phyloP scores from a whole-genome alignment of 2,113 vertebrate species.

The Triplophysa rosa region DNA sequence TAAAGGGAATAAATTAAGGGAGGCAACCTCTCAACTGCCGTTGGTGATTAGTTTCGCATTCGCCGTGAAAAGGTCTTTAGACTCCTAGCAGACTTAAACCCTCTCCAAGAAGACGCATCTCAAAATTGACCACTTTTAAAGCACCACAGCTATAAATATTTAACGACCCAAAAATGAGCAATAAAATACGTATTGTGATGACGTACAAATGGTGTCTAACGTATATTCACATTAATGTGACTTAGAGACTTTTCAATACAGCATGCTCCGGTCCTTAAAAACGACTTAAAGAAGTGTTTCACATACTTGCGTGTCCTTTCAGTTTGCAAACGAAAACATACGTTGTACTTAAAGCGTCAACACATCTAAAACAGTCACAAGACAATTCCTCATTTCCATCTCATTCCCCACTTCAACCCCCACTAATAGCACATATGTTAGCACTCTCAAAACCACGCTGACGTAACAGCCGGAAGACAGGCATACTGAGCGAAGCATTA shows the following conservation, averaged over 20 bases:
- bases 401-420: slow-evolving; percentile 25
- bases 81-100: background rate
- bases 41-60: background rate
- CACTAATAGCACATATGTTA: slow-evolving; percentile 19
- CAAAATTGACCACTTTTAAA: slow-evolving; percentile 1
- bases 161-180: too few species aligned
- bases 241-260: too few species aligned
- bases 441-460: slow-evolving; percentile 23
- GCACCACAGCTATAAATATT: background rate
- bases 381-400: slow-evolving; percentile 29
- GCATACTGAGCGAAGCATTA: background rate
- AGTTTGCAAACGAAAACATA: too few species aligned
- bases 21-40: background rate
- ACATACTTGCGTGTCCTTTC: too few species aligned
- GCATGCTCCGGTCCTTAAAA: too few species aligned
- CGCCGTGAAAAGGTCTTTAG: too few species aligned
- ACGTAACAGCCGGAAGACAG: slow-evolving; percentile 38
- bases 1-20: background rate
- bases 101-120: background rate
- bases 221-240: too few species aligned
- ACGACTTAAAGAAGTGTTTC: too few species aligned
- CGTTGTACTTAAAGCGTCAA: background rate
- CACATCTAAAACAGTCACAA: background rate
- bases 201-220: too few species aligned
- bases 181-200: too few species aligned